Evolutionary conservation across 1,140 invertebrate genomes (phyloP), one percentile per base, ranked within the genome.

Genomic region (Octopus sinensis): DNA sequence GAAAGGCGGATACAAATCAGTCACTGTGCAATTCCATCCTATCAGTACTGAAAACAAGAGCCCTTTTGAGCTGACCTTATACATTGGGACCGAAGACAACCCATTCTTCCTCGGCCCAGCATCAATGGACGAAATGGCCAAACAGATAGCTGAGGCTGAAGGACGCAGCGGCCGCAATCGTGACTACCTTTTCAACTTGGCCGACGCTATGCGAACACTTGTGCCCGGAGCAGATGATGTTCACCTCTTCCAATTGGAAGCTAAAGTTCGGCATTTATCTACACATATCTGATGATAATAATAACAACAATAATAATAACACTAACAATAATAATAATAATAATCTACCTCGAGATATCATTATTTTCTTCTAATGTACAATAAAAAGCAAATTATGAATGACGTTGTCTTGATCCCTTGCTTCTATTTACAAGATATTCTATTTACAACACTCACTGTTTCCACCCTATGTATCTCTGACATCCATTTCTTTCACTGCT

Each of bases 121-220:
- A 83, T 92, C 94, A 81, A 87, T 96, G 76, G 92, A 94, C 52
- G 93, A 92, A 53, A 96, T 97, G 83, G 96, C 96, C 4, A 90
- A 91, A 53, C 95, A 96, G 88, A 95, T 98, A 77, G 91, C 93
- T 23, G 90, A 91, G 54, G 93, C 94, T 23, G 88, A 91, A 54
- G 97, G 96, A 0, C 94, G 95, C 1, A 97, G 96, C 90, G 97
- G 97, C 0, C 89, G 93, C 5, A 98, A 98, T 90, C 93, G 93
- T 68, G 96, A 97, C 84, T 98, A 98, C 92, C 91, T 98, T 0
- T 95, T 95, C 83, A 95, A 96, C 87, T 91, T 98, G 83, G 95
- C 95, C 0, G 91, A 93, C 53, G 93, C 95, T 0, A 95, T 97
- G 94, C 92, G 94, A 84, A 86, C 91, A 53, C 91, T 97, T 52